Percentiles rank a stretch among this genome's conserved stretches.
phyloP scores from a whole-genome alignment of 2,888 invertebrate genomes.

The Athalia rosae region DNA sequence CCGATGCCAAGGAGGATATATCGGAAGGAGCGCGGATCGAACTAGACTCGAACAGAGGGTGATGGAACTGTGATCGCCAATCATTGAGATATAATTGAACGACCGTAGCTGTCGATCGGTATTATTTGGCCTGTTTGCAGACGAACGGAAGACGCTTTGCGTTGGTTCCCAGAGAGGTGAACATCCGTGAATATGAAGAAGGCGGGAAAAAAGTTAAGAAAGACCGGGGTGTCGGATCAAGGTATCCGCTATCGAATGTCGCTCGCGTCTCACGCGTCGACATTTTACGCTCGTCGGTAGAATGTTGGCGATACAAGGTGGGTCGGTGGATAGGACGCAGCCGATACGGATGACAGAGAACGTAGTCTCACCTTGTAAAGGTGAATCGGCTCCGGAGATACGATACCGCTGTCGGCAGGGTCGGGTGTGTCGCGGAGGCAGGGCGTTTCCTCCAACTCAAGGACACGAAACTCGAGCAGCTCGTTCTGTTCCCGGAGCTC shows the following conservation, averaged over 20 bases:
- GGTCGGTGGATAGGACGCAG: not conserved
- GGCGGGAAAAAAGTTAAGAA: not conserved
- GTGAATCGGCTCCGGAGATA: conserved; percentile 76
- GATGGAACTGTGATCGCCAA: too few relatives aligned
- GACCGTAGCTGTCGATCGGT: too few relatives aligned
- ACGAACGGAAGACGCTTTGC: too few relatives aligned
- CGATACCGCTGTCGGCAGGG: conserved; percentile 63
- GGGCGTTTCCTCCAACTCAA: conserved; percentile 82
- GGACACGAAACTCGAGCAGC: conserved; percentile 85
- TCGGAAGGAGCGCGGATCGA: too few relatives aligned
- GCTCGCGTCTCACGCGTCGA: too few relatives aligned
- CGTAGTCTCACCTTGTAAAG: conserved; percentile 58
- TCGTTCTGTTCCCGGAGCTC: conserved; percentile 88
- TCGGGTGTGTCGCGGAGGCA: conserved; percentile 61
- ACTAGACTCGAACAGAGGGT: too few relatives aligned
- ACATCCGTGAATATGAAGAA: not conserved
- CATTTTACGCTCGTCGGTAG: too few relatives aligned
- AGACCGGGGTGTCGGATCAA: not conserved
- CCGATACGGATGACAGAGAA: not conserved
- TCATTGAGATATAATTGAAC: too few relatives aligned
- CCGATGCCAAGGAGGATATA: too few relatives aligned
- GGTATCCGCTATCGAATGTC: not conserved
- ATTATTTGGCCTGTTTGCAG: too few relatives aligned
- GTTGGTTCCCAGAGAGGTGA: too few relatives aligned
- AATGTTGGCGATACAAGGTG: too few relatives aligned